These are phyloP conservation scores for Acipenser transmontanus DNA, from an alignment of 2,797 vertebrate species.

Conservation along the genomic window DNA sequence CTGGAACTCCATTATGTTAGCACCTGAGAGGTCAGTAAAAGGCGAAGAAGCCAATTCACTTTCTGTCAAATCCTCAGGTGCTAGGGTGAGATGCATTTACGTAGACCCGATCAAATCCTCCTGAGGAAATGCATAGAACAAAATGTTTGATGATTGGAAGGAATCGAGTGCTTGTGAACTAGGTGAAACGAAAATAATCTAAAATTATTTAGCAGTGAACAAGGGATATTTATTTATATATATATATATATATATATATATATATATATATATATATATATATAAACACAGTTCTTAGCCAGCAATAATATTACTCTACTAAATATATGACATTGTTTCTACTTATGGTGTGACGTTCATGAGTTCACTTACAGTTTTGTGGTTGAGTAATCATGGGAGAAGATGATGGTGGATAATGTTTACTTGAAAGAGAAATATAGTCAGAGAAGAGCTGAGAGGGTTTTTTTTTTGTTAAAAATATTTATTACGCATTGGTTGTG, in stretches of 20 bases:
- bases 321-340: no score
- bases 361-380: no score
- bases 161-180: neutral
- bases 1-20: constrained; percentile 1
- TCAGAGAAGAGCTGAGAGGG: no score
- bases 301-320: no score
- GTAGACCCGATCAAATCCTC: constrained; percentile 7
- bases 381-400: no score
- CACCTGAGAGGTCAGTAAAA: neutral
- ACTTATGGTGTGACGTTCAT: no score
- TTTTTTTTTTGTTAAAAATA: no score
- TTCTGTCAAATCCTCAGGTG: constrained; percentile 7
- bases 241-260: neutral
- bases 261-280: neutral
- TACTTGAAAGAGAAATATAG: no score
- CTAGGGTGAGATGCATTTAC: neutral
- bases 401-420: no score
- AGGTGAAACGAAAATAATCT: neutral
- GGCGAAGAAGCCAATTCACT: neutral
- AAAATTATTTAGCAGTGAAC: neutral
- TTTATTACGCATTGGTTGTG: no score
- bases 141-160: constrained; percentile 1
- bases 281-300: no score
- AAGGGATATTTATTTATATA: neutral
- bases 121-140: neutral